Evolutionary conservation across 2,888 invertebrate species (phyloP).

Genomic region (Lasioglossum calceatum): DNA sequence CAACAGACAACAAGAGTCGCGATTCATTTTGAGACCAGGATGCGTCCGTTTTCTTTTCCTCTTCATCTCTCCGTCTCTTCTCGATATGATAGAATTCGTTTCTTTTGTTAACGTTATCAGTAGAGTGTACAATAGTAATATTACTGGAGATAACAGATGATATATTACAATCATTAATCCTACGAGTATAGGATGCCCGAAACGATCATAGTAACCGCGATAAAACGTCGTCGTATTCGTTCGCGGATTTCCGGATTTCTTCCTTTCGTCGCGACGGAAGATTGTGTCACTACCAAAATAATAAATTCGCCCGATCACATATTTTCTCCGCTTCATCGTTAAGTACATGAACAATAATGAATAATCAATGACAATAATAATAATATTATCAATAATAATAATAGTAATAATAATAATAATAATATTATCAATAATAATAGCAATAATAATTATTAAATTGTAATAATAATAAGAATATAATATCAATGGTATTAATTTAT

Average conservation of each 20-base stretch:
- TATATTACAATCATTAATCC: slow-evolving; percentile 80
- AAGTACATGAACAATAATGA: slow-evolving; percentile 78
- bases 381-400: slow-evolving; percentile 75
- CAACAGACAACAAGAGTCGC: slow-evolving; percentile 60
- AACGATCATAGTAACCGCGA: slow-evolving; percentile 38
- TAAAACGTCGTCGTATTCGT: slow-evolving; percentile 29
- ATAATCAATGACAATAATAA: slow-evolving; percentile 69
- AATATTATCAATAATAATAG: slow-evolving; percentile 73
- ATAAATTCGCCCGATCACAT: slow-evolving; percentile 52
- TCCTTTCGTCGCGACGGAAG: slow-evolving; percentile 38
- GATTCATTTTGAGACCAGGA: slow-evolving; percentile 46
- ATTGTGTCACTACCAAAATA: slow-evolving; percentile 37
- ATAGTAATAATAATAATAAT: slow-evolving; percentile 70
- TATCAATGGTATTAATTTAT: slow-evolving; percentile 72
- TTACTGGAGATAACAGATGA: slow-evolving; percentile 82
- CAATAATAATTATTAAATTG: slow-evolving; percentile 75
- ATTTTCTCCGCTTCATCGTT: slow-evolving; percentile 67
- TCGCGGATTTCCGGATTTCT: slow-evolving; percentile 48
- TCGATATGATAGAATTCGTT: slow-evolving; percentile 80
- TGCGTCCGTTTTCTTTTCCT: slow-evolving; percentile 39
- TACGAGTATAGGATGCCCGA: slow-evolving; percentile 69
- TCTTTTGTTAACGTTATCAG: slow-evolving; percentile 74
- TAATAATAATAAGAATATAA: slow-evolving; percentile 77
- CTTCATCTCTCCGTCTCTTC: slow-evolving; percentile 62
- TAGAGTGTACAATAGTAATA: slow-evolving; percentile 78